Evolutionary conservation across 2,888 invertebrate genomes (phyloP), one percentile per base, ranked within the genome.

Genomic region (Priapulus caudatus): DNA sequence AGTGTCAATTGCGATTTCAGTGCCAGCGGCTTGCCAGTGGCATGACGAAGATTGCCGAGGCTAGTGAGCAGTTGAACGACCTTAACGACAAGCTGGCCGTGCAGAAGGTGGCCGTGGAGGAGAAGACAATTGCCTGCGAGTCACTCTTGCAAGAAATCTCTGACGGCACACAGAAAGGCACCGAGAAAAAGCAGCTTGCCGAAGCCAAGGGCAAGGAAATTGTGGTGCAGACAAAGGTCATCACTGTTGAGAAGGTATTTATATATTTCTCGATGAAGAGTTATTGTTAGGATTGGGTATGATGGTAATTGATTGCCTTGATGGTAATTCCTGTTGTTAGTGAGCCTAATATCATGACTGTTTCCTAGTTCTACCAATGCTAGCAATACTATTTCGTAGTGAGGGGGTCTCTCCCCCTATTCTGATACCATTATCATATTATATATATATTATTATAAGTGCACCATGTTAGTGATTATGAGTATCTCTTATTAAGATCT

Each of bases 41-140:
- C 23, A 68, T 87, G 58, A 75, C 77, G n/a, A 87, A 86, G 74
- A 88, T 92, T 51, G 84, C 82, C 23, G 90, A 91, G 66, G 90
- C 91, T 0, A 84, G 85, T 52, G 79, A 80, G 1, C 86, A 89
- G 66, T 73, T 92, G 23, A 82, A 81, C 48, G 80, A 84, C 44
- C 72, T 92, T 20, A 88, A 90, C 61, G 78, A 79, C 15, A 83
- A 85, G 63, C 74, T 92, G 20, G 87, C 82, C 0, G 79, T 82
- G 21, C 91, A 91, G 69, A 84, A 86, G 65, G 79, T 83, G 1
- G 83, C 84, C 53, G 86, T 92, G 0, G 81, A 81, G 1, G 80
- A 84, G 63, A 86, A 90, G 56, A 85, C 88, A 0, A 77, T 76
- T 48, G 83, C 84, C 62, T 91, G 90, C 67, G 88, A 88, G 67